Evolutionary conservation across 2,113 vertebrate genomes (phyloP), one percentile per base, ranked within the genome.

Genomic region (Syngnathoides biaculeatus): DNA sequence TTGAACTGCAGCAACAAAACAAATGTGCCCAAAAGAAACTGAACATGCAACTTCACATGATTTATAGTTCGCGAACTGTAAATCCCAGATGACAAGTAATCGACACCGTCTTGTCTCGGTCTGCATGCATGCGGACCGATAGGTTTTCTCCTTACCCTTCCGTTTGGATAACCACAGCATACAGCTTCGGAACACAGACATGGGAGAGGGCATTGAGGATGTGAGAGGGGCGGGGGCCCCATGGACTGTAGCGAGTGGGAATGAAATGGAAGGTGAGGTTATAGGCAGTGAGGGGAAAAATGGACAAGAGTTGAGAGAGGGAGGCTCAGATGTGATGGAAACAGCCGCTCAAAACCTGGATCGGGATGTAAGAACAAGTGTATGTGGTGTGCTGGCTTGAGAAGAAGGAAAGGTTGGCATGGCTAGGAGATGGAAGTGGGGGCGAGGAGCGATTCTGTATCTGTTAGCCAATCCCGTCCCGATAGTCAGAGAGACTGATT

Each of bases 181-280:
- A 95, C 95, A 98, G 95, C 96, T 95, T 92, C 94, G 93, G 90
- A 98, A 98, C 93, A 98, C 95, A 95, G 95, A 94, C 95, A 95
- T 96, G 91, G 92, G 92, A 94, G 94, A 95, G 92, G 94, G 95
- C 95, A 98, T 96, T 94, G 92, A 92, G 92, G 90, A 88, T 77
- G 89, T 92, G 82, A 83, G 71, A 68, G 78, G 79, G 92, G 91
- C 84, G 52, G 72, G 70, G 67, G 74, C 81, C 81, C 78, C 89
- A 86, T 88, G 81, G 79, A 89, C 75, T 79, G 78, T 83, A 80
- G 75, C 68, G 53, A 48, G 53, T 62, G 39, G 88, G 78, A 4
- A 77, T 92, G 75, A 71, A 64, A 78, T 68, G 74, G 71, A 58
- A 75, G 35, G 65, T 55, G 65, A 62, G 63, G 69, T 73, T 67